Evolutionary conservation across 2,113 vertebrate genomes (phyloP).

Genomic region (Panurus biarmicus): DNA sequence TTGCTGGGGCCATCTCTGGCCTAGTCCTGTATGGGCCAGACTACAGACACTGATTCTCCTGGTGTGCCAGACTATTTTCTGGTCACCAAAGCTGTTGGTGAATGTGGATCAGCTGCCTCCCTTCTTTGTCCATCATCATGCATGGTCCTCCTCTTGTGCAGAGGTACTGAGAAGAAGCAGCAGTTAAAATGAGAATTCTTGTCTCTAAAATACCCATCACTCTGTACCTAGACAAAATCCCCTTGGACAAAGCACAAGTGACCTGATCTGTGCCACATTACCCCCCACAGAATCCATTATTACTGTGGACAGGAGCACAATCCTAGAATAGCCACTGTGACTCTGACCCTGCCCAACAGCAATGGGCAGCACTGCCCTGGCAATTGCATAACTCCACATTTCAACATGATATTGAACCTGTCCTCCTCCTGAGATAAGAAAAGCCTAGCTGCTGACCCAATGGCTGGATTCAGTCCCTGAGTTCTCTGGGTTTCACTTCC

Average conservation of each 20-base stretch:
- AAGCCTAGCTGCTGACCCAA: neutral
- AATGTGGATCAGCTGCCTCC: neutral
- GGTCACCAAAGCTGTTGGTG: neutral
- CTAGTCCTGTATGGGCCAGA: neutral
- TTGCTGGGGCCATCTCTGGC: neutral
- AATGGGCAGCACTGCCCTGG: neutral
- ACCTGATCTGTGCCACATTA: rapidly evolving
- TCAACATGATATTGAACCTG: neutral
- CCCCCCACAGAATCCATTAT: neutral
- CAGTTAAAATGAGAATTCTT: neutral
- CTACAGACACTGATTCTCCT: neutral
- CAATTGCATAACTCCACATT: neutral
- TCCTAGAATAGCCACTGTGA: neutral
- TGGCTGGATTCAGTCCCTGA: rapidly evolving
- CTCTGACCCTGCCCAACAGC: neutral
- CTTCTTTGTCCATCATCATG: neutral
- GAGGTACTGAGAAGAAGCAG: neutral
- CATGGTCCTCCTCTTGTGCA: neutral
- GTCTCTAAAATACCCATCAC: neutral
- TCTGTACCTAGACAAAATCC: neutral
- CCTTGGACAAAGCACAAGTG: neutral
- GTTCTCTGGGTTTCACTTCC: neutral
- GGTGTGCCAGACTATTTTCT: neutral
- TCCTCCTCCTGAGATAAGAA: neutral
- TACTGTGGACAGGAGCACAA: neutral